These are phyloP conservation scores for Scartelaos histophorus DNA, from an alignment of 2,113 vertebrate genomes.

Conservation along the genomic window DNA sequence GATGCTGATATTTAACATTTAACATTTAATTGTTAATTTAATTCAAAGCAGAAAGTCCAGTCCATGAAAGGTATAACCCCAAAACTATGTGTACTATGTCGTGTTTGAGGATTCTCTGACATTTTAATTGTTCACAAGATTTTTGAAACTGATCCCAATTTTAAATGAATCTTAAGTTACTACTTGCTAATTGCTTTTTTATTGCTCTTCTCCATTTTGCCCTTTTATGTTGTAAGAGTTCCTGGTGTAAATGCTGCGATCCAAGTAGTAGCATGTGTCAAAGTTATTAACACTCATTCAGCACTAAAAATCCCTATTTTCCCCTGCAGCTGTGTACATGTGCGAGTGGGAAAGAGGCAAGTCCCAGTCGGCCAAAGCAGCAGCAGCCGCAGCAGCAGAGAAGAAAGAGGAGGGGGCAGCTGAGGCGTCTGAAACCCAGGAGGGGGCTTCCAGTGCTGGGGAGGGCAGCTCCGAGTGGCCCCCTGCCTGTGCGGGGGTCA, in stretches of 20 bases:
- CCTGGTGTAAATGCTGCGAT: not conserved
- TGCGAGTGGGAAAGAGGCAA: constrained; percentile 82
- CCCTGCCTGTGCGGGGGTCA: constrained; percentile 82
- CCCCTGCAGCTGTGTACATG: constrained; percentile 86
- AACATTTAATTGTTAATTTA: no score
- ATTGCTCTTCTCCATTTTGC: not conserved
- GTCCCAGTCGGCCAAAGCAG: constrained; percentile 63
- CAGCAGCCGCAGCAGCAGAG: constrained; percentile 31
- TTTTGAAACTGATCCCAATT: no score
- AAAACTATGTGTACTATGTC: not conserved
- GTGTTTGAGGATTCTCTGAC: no score
- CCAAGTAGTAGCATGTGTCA: not conserved
- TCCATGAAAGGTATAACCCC: no score
- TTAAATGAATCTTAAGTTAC: not conserved
- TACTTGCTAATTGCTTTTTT: not conserved
- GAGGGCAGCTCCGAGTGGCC: constrained; percentile 60
- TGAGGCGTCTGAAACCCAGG: constrained; percentile 53
- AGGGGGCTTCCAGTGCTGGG: constrained; percentile 38
- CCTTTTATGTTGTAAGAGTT: not conserved
- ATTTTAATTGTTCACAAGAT: no score
- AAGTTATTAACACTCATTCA: not conserved
- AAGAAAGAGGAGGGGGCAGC: constrained; percentile 48
- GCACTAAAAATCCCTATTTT: not conserved
- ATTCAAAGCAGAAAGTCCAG: no score
- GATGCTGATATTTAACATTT: no score